A percentile compares a stretch with the other conserved stretches of the same genome.
phyloP scores from a whole-genome alignment of 37 sponge, comb jelly and placozoan genomes.

The Mnemiopsis leidyi region DNA sequence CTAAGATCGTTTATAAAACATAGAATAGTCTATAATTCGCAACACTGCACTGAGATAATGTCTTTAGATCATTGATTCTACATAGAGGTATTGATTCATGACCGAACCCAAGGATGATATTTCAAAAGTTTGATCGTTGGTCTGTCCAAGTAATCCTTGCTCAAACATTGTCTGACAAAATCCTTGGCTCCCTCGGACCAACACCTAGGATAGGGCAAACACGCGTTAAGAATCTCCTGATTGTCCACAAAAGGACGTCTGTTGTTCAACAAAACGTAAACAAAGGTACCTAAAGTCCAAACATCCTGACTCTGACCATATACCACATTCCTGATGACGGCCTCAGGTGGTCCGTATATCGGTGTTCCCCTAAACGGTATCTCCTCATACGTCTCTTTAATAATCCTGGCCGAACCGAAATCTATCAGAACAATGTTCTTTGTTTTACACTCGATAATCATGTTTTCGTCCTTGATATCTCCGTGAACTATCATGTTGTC shows the following conservation, averaged over 20 bases:
- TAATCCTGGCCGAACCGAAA: slow-evolving; percentile 28
- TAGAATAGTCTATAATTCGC: no score
- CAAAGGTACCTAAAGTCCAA: slow-evolving; percentile 24
- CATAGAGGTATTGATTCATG: no score
- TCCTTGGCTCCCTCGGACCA: slow-evolving; percentile 44
- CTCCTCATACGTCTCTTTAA: background rate
- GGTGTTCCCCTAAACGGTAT: slow-evolving; percentile 6
- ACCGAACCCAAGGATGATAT: slow-evolving; percentile 31
- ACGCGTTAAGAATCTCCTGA: slow-evolving; percentile 36
- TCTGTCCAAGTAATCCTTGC: slow-evolving; percentile 20
- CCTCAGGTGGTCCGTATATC: slow-evolving; percentile 45
- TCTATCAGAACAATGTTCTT: slow-evolving; percentile 26
- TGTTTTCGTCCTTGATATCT: slow-evolving; percentile 59
- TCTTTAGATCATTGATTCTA: background rate
- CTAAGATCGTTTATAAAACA: no score
- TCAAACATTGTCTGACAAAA: slow-evolving; percentile 40
- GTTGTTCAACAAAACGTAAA: slow-evolving; percentile 37
- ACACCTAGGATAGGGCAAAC: slow-evolving; percentile 13
- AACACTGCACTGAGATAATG: no score
- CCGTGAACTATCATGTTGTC: slow-evolving; percentile 60
- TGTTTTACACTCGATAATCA: background rate
- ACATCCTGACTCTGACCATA: slow-evolving; percentile 29
- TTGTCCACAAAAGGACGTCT: slow-evolving; percentile 22
- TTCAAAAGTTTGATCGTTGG: slow-evolving; percentile 6
- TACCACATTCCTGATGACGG: background rate